Percentiles rank a stretch among this genome's conserved stretches.
Evolutionary conservation across 37 sponge, comb jelly and placozoan species (phyloP).

Genomic region (Theonella swinhoei): DNA sequence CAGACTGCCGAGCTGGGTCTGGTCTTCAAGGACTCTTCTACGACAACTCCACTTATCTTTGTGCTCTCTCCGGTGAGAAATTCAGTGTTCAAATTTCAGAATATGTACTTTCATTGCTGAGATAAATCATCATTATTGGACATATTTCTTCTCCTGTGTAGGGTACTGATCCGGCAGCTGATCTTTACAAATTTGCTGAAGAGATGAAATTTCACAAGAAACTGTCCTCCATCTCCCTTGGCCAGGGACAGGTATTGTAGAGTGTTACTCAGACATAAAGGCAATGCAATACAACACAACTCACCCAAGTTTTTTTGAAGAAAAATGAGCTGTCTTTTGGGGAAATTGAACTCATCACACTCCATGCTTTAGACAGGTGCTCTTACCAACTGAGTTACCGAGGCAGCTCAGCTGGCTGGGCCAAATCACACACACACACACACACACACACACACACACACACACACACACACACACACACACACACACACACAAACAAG

Average conservation of each 20-base stretch:
- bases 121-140: too few species aligned
- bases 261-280: too few species aligned
- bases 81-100: too few species aligned
- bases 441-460: slow-evolving; percentile 8
- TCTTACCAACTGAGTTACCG: too few species aligned
- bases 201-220: slow-evolving; percentile 70
- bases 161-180: slow-evolving; percentile 99
- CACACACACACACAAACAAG: too few species aligned
- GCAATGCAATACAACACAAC: too few species aligned
- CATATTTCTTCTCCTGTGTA: too few species aligned
- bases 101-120: too few species aligned
- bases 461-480: too few species aligned
- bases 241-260: slow-evolving; percentile 99
- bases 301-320: too few species aligned
- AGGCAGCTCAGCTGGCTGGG: too few species aligned
- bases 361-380: too few species aligned
- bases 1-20: slow-evolving; percentile 85
- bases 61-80: slow-evolving; percentile 94
- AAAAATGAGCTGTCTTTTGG: not conserved
- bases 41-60: slow-evolving; percentile 93
- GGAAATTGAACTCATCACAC: not conserved
- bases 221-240: slow-evolving; percentile 96
- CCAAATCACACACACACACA: slow-evolving; percentile 15
- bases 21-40: slow-evolving; percentile 87
- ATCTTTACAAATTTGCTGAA: slow-evolving; percentile 94